Evolutionary conservation across 2,113 vertebrate genomes (phyloP), one percentile per base, ranked within the genome.

Genomic region (Onychostoma macrolepis): DNA sequence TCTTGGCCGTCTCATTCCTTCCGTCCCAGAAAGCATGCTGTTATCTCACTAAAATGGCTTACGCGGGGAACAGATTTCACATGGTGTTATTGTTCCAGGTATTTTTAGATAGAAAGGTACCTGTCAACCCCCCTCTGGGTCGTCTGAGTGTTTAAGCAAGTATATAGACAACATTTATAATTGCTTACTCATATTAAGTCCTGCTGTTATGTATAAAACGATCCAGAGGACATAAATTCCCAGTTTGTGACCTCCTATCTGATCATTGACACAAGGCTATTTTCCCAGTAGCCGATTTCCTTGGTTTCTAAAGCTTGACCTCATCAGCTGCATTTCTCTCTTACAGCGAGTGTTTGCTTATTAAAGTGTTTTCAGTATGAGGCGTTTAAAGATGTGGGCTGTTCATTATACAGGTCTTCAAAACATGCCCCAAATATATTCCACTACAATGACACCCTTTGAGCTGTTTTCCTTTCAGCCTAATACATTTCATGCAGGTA

Each of bases 1-100:
- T 80, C 15, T 83, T 76, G 88, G 71, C 63, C 19, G 6, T 53
- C 81, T 80, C 74, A 56, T 89, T 87, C 75, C 65, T 80, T 30
- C 4, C 80, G 87, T 87, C 85, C 83, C 81, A 85, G 78, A 81
- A 84, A 90, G 71, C 81, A 7, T 4, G 4, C 76, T 71, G 87
- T 92, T 90, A 90, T 91, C 92, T 84, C 78, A 21, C 56, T 86
- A 90, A 90, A 92, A 90, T 81, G 89, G 43, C 91, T 89, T 88
- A 89, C 79, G 75, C 61, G 65, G 85, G 87, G 53, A 63, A 84
- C 1, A 74, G 48, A 61, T 17, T 84, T 41, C 15, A 41, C 33
- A 87, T 10, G 24, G 77, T 88, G 17, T 63, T 89, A 58, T 63
- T 84, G 88, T 91, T 90, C 83, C 72, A 13, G 74, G 87, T 90